Evolutionary conservation across 2,797 vertebrate genomes (phyloP), one percentile per base, ranked within the genome.

Genomic region (Bradypodion ventrale): DNA sequence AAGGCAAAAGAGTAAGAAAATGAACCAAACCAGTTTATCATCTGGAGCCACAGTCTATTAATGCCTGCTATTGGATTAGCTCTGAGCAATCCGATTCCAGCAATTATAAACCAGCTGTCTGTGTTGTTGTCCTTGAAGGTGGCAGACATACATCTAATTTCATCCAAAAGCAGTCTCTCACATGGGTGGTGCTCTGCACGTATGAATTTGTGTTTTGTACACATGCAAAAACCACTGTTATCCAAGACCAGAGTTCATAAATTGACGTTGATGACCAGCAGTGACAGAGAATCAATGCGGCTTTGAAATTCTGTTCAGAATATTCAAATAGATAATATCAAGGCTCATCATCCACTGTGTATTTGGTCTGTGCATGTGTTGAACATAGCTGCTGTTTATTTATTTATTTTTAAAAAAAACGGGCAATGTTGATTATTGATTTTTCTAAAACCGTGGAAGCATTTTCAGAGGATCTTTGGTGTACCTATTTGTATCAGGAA

Each of bases 211-310:
- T 90, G 86, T 68, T 78, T 87, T 83, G 69, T 92, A 69, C 19
- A 0, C 85, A 56, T 19, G 86, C 83, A 87, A 91, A 92, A 88
- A 87, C 83, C 89, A 88, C 79, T 87, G 75, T 77, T 84, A 80
- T 92, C 72, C 59, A 77, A 92, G 86, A 87, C 85, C 85, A 92
- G 60, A 90, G 90, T 80, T 81, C 85, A 83, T 77, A 85, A 83
- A 91, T 93, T 92, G 87, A 94, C 93, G 93, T 90, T 90, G 92
- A 92, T 87, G 85, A 74, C 78, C 78, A 72, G 78, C 70, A 80
- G 84, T 91, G 89, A 84, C n/a, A 80, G 46, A 84, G 63, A 70
- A 86, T 84, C 83, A 29, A 23, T 65, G 60, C 29, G 66, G 83
- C 9, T 23, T 76, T 75, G 72, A 42, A 78, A 62, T 81, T 60